Conservation (phyloP, 2,113 vertebrate genomes). For the Corynorhinus townsendii region DNA sequence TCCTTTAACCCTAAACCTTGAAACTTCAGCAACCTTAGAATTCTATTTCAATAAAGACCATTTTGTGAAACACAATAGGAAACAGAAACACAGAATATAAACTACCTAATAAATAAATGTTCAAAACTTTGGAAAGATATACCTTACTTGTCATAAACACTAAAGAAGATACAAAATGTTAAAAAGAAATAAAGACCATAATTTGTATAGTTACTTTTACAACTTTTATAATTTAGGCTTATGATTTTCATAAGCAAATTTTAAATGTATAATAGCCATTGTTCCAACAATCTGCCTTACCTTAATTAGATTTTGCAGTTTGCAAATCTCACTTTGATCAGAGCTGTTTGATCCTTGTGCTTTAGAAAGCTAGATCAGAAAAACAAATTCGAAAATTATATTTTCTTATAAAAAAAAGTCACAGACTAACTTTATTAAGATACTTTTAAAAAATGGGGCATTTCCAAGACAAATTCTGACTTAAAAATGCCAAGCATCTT, state of each 20-base stretch:
- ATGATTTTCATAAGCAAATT: not conserved
- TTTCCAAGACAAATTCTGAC: slow-evolving; percentile 26
- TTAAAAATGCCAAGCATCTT: not conserved
- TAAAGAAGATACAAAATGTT: not conserved
- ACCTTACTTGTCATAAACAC: not conserved
- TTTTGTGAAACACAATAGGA: not conserved
- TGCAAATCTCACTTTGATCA: slow-evolving; percentile 89
- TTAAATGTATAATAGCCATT: not conserved
- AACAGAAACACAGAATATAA: not conserved
- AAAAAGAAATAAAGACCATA: not conserved
- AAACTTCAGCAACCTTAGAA: slow-evolving; percentile 22
- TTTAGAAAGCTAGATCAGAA: slow-evolving; percentile 82
- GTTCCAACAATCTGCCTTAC: slow-evolving; percentile 76
- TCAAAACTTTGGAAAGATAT: not conserved
- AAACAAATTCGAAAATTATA: slow-evolving; percentile 52
- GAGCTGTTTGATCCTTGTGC: slow-evolving; percentile 79
- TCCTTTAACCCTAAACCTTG: slow-evolving; percentile 8
- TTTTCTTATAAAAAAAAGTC: not conserved
- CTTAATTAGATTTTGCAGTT: slow-evolving; percentile 91
- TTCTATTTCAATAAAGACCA: not conserved
- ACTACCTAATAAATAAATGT: slow-evolving; percentile 4
- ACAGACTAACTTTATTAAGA: slow-evolving; percentile 26
- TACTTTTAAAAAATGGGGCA: not conserved
- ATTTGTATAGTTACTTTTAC: not conserved
- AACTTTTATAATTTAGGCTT: not conserved